Percentiles rank a stretch among this genome's conserved stretches.
Evolutionary conservation across 2,888 invertebrate species (phyloP).

Genomic region (Amblyjoppa fuscipennis): DNA sequence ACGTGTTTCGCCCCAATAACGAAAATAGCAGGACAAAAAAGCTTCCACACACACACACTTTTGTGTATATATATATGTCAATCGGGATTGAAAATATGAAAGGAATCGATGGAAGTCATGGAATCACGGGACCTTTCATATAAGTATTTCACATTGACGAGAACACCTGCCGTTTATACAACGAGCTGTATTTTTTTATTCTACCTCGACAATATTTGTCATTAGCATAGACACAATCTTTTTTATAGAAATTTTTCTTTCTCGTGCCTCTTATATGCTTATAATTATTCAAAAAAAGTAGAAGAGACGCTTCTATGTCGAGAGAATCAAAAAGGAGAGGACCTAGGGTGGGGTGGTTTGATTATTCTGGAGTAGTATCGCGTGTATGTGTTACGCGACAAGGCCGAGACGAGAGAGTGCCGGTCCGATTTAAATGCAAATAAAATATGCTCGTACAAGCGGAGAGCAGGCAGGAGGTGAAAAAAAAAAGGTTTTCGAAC

Average conservation of each 20-base stretch:
- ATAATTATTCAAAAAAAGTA: slow-evolving; percentile 39
- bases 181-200: slow-evolving; percentile 30
- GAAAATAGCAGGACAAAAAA: slow-evolving; percentile 43
- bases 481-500: slow-evolving; percentile 27
- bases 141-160: slow-evolving; percentile 7
- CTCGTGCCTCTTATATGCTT: background rate
- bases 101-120: background rate
- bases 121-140: slow-evolving; percentile 11
- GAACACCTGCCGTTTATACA: slow-evolving; percentile 37
- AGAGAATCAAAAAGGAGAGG: slow-evolving; percentile 21
- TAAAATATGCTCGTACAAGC: slow-evolving; percentile 56
- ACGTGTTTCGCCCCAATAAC: slow-evolving; percentile 51
- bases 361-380: slow-evolving; percentile 32
- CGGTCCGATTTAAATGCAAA: slow-evolving; percentile 60
- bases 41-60: background rate
- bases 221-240: slow-evolving; percentile 28
- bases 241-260: slow-evolving; percentile 1
- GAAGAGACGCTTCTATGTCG: background rate
- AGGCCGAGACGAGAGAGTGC: slow-evolving; percentile 13
- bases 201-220: slow-evolving; percentile 47
- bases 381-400: slow-evolving; percentile 40
- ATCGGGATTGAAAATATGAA: slow-evolving; percentile 17
- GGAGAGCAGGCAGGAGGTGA: background rate
- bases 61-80: background rate
- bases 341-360: background rate